Base-by-base conservation (phyloP, 2,888 invertebrate genomes). In the Drosophila formosana region DNA sequence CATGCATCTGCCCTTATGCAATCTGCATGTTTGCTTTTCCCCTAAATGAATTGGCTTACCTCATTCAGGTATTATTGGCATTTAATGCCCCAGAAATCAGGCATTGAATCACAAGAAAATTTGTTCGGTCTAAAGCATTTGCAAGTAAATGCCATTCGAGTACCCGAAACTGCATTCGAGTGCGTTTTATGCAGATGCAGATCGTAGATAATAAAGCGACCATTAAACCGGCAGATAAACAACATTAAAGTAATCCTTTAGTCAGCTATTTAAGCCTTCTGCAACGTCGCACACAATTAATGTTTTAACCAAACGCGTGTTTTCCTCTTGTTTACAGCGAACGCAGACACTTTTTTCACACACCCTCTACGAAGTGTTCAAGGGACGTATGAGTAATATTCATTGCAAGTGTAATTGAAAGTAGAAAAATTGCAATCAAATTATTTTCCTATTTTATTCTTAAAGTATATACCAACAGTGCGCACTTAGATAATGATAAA, bases 271-370 rank as follows among this genome's bases (percentile, higher is more conserved):
- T 47, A 57, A 57, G 49, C 57, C 49, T 50, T 64, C 39, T 62
- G 23, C 46, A 58, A 23, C 23, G 30, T 41, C 25, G 26, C 58
- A 37, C 23, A 46, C 70, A 63, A 60, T 67, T 52, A 52, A 57
- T 65, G 34, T 51, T 30, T 64, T 37, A 58, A 60, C 46, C 41
- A 55, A 53, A 62, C 60, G 62, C 52, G 51, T 60, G 50, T 63
- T 62, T 64, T 50, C 23, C 34, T 65, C 51, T 45, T 63, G 65
- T 58, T 74, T 74, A 74, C 63, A 64, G 62, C 46, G 66, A 41
- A 37, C 49, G 37, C 43, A 41, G 28, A 26, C 13, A 25, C 7
- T 45, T 41, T 30, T 26, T 26, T 8, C 6, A 0, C 9, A 3
- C n/a, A 41, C 37, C 11, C 37, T 18, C 3, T 13, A 8, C 1